These are phyloP conservation scores for Dryobates pubescens DNA, from an alignment of 2,797 vertebrate genomes.

Conservation along the genomic window DNA sequence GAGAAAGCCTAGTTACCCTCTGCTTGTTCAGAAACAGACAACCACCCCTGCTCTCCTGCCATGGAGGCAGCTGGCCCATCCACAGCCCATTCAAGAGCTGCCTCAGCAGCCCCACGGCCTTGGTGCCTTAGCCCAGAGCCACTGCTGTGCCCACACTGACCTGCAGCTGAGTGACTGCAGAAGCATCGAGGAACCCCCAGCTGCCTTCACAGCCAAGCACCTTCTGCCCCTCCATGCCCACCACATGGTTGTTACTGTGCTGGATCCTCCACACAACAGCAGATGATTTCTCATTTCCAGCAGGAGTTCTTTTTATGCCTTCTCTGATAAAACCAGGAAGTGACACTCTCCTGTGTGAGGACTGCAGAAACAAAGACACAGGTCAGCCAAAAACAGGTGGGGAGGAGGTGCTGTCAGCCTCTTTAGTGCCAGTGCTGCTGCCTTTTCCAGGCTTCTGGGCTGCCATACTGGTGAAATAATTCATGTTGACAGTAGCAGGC, in stretches of 20 bases:
- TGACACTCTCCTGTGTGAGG: not conserved
- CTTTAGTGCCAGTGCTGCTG: not conserved
- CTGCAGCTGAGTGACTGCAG: fast-evolving
- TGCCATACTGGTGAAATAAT: not conserved
- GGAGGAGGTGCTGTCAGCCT: not conserved
- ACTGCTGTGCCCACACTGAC: not conserved
- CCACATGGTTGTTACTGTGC: not conserved
- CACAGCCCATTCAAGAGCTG: not conserved
- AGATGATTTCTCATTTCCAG: not conserved
- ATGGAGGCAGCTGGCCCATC: not conserved
- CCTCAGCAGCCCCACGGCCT: not conserved
- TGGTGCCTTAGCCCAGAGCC: not conserved
- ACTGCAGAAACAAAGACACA: not conserved
- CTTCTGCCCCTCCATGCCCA: not conserved
- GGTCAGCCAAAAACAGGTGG: not conserved
- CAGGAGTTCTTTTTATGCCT: not conserved
- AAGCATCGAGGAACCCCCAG: not conserved
- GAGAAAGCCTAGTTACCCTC: not conserved
- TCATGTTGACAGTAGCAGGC: not conserved
- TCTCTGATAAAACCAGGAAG: not conserved
- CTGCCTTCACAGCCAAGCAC: not conserved
- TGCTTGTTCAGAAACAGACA: not conserved
- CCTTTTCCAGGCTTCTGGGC: not conserved
- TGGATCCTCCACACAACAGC: not conserved
- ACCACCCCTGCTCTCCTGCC: not conserved